phyloP scores from a whole-genome alignment of 2,888 invertebrate species.

The Frankliniella intonsa region DNA sequence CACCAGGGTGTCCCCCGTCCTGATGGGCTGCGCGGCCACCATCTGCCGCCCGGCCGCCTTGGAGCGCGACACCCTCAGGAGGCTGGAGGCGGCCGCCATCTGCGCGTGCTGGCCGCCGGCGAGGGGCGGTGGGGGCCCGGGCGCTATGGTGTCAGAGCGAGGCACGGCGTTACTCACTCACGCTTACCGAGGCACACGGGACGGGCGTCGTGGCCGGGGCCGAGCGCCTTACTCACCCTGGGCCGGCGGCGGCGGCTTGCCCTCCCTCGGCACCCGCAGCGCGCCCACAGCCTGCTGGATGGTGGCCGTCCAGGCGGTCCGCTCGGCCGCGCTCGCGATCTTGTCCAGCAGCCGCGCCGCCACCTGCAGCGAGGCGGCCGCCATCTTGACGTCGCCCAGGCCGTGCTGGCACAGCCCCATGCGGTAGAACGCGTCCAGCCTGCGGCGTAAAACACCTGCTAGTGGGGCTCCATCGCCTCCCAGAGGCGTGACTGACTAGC shows the following conservation, averaged over 20 bases:
- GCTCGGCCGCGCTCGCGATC: conserved; percentile 42
- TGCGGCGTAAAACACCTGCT: conserved; percentile 39
- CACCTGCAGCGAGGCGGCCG: conserved; percentile 61
- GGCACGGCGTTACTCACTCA: no score
- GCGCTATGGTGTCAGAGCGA: background rate
- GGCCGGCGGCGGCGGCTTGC: background rate
- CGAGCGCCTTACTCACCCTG: background rate
- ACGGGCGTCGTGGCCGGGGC: no score
- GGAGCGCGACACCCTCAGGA: conserved; percentile 37
- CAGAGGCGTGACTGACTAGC: no score
- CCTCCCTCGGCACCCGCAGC: background rate
- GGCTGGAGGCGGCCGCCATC: conserved; percentile 48
- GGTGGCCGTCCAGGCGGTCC: background rate
- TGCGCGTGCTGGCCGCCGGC: conserved; percentile 53
- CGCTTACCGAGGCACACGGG: no score
- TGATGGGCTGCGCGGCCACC: conserved; percentile 57
- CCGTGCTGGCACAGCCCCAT: conserved; percentile 66
- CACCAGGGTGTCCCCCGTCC: conserved; percentile 67
- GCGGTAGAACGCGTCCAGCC: conserved; percentile 63
- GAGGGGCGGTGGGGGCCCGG: conserved; percentile 42
- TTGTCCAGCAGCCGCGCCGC: conserved; percentile 56
- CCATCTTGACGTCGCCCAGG: conserved; percentile 56
- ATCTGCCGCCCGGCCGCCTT: conserved; percentile 63
- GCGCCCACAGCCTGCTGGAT: conserved; percentile 1
- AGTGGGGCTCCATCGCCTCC: no score